A percentile compares a stretch with the other conserved stretches of the same genome.
phyloP scores from a whole-genome alignment of 2,113 vertebrate species.

The Mustelus asterias region DNA sequence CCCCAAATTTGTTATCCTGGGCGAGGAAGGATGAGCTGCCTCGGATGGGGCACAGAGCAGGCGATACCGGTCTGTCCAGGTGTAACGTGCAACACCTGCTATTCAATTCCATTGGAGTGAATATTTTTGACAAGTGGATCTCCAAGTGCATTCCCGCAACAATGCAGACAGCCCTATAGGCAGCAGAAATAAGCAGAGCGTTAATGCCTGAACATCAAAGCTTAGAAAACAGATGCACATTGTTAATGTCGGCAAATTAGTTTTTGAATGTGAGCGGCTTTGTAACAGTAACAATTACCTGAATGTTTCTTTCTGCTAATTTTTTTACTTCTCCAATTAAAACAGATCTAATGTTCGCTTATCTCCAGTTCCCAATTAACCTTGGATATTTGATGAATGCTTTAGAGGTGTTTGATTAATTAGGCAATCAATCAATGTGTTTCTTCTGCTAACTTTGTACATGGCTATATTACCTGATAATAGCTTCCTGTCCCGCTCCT shows the following conservation, averaged over 20 bases:
- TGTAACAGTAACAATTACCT: not conserved
- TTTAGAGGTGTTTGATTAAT: not conserved
- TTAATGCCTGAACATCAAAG: not conserved
- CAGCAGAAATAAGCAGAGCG: not conserved
- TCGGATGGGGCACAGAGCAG: too few species aligned
- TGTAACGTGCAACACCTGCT: too few species aligned
- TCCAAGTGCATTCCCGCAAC: too few species aligned
- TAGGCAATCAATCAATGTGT: not conserved
- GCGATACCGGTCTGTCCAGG: too few species aligned
- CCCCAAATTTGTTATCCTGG: too few species aligned
- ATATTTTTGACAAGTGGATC: too few species aligned
- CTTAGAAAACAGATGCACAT: not conserved
- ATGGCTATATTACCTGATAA: not conserved
- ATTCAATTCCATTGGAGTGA: not conserved
- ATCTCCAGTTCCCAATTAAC: not conserved
- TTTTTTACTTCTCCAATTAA: not conserved
- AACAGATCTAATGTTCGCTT: not conserved
- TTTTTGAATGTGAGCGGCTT: not conserved
- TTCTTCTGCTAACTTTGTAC: not conserved
- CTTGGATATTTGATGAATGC: conserved; percentile 16
- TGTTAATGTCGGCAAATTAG: not conserved
- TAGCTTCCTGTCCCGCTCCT: not conserved
- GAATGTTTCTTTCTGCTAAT: not conserved
- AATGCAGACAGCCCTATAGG: not conserved
- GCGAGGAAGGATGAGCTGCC: too few species aligned